Evolutionary conservation across 37 sponge, comb jelly and placozoan genomes (phyloP), one percentile per base, ranked within the genome.

Genomic region (Mnemiopsis leidyi): DNA sequence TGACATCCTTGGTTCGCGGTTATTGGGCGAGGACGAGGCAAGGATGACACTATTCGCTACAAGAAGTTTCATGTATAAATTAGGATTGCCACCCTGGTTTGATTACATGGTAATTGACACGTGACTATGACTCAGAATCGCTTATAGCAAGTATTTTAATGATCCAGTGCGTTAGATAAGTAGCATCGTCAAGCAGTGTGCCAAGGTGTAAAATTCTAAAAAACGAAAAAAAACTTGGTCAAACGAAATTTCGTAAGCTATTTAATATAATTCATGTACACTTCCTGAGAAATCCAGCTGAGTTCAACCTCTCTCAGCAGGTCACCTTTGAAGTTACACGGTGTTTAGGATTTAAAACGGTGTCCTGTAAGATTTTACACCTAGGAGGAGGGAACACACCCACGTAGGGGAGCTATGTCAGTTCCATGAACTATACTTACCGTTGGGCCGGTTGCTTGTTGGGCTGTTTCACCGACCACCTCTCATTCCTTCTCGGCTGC

Each of bases 121-220:
- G 79, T 77, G 79, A 26, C 79, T 34, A 28, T 77, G 32, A 77
- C 26, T 29, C n/a, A 71, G n/a, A 71, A 77, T 77, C 79, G 18
- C 32, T 77, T 77, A 77, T 34, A 16, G 36, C 79, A 77, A 77
- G 79, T 77, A 77, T 77, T 77, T 77, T 48, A 48, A 48, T 48
- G 61, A 48, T 48, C 13, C 13, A 48, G 61, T 18, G 13, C 61
- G 61, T 48, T 48, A 13, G 61, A 48, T 13, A 48, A 48, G 61
- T 48, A 48, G 61, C 13, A 13, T 48, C 61, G 61, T 48, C 61
- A 48, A 48, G 61, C 61, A 48, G 13, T 48, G 61, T 48, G 61
- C 9, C 61, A 48, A 48, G 61, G 61, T 48, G 61, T 48, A 48
- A 48, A 48, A 48, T 48, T 48, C 61, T 48, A 48, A 48, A 5